phyloP scores from a whole-genome alignment of 2,113 vertebrate genomes.

The Catagonus wagneri region DNA sequence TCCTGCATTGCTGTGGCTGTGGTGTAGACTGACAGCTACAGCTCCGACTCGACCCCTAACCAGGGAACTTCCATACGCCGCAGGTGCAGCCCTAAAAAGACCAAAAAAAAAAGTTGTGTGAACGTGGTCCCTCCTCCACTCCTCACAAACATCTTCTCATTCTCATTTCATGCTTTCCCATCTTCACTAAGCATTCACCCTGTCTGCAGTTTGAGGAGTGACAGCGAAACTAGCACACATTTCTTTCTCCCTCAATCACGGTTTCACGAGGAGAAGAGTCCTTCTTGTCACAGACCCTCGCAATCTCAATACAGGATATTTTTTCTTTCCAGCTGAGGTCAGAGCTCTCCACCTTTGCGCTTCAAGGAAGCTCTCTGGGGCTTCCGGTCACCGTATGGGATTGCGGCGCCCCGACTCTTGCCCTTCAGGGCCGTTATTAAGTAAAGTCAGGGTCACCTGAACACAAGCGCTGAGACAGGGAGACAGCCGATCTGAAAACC shows the following conservation, averaged over 20 bases:
- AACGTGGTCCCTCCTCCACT: too few relatives aligned
- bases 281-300: not conserved
- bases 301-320: not conserved
- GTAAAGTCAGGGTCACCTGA: not conserved
- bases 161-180: not conserved
- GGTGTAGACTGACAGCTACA: too few relatives aligned
- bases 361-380: not conserved
- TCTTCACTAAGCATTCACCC: not conserved
- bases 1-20: too few relatives aligned
- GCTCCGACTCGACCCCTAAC: too few relatives aligned
- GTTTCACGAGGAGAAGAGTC: not conserved
- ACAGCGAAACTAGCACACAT: not conserved
- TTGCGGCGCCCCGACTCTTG: not conserved
- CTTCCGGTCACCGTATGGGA: too few relatives aligned
- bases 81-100: too few relatives aligned
- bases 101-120: too few relatives aligned
- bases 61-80: too few relatives aligned
- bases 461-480: not conserved
- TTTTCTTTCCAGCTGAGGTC: not conserved
- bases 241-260: not conserved
- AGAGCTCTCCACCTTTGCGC: not conserved
- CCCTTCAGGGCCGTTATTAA: not conserved
- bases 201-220: not conserved
- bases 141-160: not conserved
- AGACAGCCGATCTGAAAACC: rapidly evolving